Percentiles rank a stretch among this genome's conserved stretches.
Conservation (phyloP, 2,888 invertebrate genomes). For the Drosophila anomalata region DNA sequence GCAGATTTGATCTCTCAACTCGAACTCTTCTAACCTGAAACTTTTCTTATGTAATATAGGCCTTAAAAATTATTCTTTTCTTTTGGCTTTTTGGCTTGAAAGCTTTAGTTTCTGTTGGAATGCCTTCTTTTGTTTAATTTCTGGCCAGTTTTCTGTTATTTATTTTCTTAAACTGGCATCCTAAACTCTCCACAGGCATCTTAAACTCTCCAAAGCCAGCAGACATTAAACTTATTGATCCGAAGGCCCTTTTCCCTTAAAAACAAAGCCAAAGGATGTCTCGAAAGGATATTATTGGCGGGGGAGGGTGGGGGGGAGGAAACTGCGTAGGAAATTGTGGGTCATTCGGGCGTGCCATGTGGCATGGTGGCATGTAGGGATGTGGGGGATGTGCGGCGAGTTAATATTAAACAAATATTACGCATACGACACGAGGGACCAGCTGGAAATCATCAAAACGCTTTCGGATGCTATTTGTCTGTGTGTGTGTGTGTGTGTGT, state of each 20-base stretch:
- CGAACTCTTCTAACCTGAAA: too few species aligned
- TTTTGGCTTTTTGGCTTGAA: too few species aligned
- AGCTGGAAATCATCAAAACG: slow-evolving; percentile 51
- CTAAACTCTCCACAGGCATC: background rate
- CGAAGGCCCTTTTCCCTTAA: slow-evolving; percentile 13
- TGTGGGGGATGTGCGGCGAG: slow-evolving; percentile 19
- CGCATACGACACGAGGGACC: slow-evolving; percentile 66
- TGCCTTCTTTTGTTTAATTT: slow-evolving; percentile 1
- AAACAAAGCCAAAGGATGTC: slow-evolving; percentile 17
- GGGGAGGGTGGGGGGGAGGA: background rate
- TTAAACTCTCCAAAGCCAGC: slow-evolving; percentile 22
- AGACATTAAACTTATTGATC: slow-evolving; percentile 42
- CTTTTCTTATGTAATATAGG: too few species aligned
- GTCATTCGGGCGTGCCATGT: slow-evolving; percentile 20
- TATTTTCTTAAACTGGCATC: too few species aligned
- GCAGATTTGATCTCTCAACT: slow-evolving; percentile 30
- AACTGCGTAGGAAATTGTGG: slow-evolving; percentile 15
- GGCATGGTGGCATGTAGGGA: background rate
- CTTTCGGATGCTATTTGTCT: slow-evolving; percentile 6
- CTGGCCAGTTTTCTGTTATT: background rate
- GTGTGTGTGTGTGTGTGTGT: slow-evolving; percentile 1
- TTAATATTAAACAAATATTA: slow-evolving; percentile 64
- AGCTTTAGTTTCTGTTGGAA: too few species aligned
- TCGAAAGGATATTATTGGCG: too few species aligned
- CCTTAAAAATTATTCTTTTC: too few species aligned